Percentiles rank a stretch among this genome's conserved stretches.
These are phyloP conservation scores for Prunella fulvescens DNA, from an alignment of 2,113 vertebrate genomes.

Conservation along the genomic window DNA sequence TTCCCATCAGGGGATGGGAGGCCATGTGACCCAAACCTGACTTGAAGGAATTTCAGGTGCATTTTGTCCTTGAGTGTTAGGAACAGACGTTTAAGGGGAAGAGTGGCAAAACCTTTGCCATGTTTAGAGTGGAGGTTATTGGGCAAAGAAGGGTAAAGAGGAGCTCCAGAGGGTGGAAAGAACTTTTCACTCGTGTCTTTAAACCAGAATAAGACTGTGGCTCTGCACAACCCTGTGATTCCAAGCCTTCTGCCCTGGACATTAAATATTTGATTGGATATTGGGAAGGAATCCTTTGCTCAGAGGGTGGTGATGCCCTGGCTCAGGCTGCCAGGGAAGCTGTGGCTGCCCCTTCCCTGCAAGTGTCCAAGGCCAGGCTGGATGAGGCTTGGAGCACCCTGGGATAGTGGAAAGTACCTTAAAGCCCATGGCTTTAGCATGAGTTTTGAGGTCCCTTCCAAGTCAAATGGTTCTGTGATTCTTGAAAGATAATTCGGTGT, in stretches of 20 bases:
- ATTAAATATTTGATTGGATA: neutral
- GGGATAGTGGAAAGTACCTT: neutral
- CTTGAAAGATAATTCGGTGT: neutral
- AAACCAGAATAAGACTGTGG: neutral
- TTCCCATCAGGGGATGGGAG: neutral
- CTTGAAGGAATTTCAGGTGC: neutral
- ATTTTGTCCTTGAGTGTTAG: neutral
- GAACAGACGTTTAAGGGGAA: neutral
- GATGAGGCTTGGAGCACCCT: neutral
- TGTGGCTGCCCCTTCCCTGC: neutral
- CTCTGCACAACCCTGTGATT: neutral
- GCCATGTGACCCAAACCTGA: fast-evolving
- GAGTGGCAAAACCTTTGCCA: neutral
- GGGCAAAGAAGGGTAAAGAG: neutral
- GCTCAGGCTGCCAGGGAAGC: neutral
- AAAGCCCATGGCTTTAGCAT: neutral
- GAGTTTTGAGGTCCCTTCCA: neutral
- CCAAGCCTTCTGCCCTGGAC: neutral
- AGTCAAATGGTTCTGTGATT: neutral
- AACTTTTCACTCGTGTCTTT: neutral
- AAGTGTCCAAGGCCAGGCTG: neutral
- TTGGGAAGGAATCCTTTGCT: neutral
- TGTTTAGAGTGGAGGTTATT: neutral
- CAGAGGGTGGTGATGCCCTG: neutral
- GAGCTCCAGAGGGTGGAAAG: neutral